These are phyloP conservation scores for Onychostoma macrolepis DNA, from an alignment of 2,113 vertebrate genomes.

Conservation along the genomic window DNA sequence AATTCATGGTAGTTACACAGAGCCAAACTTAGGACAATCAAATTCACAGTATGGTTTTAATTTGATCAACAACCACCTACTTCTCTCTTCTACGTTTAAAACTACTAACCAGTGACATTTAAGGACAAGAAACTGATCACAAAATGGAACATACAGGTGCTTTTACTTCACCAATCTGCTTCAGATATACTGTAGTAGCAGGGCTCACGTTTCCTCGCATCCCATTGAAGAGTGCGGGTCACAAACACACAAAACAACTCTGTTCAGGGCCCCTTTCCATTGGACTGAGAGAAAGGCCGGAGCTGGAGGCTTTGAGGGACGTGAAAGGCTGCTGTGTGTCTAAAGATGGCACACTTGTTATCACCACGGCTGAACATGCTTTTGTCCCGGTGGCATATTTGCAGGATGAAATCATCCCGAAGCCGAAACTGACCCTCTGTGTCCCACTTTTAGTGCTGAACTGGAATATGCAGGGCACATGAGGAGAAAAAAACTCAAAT, in stretches of 20 bases:
- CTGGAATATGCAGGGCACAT: constrained; percentile 4
- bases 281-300: constrained; percentile 1
- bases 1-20: no score
- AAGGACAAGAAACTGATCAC: not conserved
- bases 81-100: no score
- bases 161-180: not conserved
- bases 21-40: no score
- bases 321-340: not conserved
- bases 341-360: constrained; percentile 58
- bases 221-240: not conserved
- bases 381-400: constrained; percentile 65
- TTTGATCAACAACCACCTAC: no score
- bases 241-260: constrained; percentile 23
- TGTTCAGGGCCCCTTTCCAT: constrained; percentile 28
- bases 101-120: no score
- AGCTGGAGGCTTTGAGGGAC: constrained; percentile 25
- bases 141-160: not conserved
- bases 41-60: no score
- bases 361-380: constrained; percentile 55
- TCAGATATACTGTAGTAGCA: not conserved
- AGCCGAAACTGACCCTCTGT: constrained; percentile 52
- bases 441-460: constrained; percentile 47
- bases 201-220: not conserved
- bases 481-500: constrained; percentile 5
- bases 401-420: constrained; percentile 65